Percentiles rank a stretch among this genome's conserved stretches.
Conservation (phyloP, 2,888 invertebrate species). For the Incurvaria masculella region DNA sequence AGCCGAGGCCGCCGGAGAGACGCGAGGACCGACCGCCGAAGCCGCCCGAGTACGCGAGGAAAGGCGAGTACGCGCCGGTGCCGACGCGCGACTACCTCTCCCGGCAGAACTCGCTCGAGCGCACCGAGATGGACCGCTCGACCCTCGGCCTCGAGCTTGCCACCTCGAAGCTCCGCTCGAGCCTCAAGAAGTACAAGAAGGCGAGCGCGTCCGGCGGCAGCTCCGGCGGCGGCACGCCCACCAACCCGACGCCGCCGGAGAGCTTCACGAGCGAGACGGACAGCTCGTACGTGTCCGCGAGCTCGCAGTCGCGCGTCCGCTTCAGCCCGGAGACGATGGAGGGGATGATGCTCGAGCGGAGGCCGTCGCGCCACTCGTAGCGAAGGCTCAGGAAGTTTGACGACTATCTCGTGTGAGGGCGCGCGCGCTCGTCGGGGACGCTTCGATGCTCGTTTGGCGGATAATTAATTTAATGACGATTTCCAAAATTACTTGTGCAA, state of each 20-base stretch:
- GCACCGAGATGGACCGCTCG: slow-evolving; percentile 32
- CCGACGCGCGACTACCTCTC: slow-evolving; percentile 33
- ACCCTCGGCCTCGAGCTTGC: slow-evolving; percentile 63
- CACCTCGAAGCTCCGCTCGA: slow-evolving; percentile 70
- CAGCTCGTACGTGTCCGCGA: slow-evolving; percentile 84
- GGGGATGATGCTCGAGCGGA: slow-evolving; percentile 34
- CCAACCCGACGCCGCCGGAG: slow-evolving; percentile 83
- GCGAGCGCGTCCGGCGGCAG: slow-evolving; percentile 53
- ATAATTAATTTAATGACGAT: no score
- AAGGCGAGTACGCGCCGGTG: slow-evolving; percentile 35
- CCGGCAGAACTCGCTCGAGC: slow-evolving; percentile 36
- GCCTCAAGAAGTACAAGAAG: slow-evolving; percentile 70
- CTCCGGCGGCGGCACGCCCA: slow-evolving; percentile 70
- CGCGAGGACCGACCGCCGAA: slow-evolving; percentile 26
- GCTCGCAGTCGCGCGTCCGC: slow-evolving; percentile 69
- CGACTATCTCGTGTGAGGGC: slow-evolving; percentile 46
- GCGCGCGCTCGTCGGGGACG: slow-evolving; percentile 18
- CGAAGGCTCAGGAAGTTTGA: slow-evolving; percentile 48
- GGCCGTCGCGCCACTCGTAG: slow-evolving; percentile 43
- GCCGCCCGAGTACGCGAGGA: slow-evolving; percentile 33
- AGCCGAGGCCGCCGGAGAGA: slow-evolving; percentile 21
- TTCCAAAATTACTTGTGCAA: no score
- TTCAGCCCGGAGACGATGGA: slow-evolving; percentile 75
- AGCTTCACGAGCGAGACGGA: slow-evolving; percentile 80
- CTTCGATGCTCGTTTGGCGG: slow-evolving; percentile 5